These are phyloP conservation scores for Indicator maculatus DNA, from an alignment of 2,113 vertebrate genomes.

Conservation along the genomic window DNA sequence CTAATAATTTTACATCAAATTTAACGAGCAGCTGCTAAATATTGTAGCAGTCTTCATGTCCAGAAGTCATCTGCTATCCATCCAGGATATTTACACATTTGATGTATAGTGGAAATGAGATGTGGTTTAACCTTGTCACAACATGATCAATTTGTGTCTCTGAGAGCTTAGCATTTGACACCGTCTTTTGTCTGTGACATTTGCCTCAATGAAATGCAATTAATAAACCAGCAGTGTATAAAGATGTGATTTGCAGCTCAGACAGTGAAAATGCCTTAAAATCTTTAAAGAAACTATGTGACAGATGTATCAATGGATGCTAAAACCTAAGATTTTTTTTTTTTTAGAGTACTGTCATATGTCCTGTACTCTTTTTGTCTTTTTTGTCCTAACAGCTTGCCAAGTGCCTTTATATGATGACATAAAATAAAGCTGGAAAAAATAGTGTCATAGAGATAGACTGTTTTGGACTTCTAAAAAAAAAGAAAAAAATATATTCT, in stretches of 20 bases:
- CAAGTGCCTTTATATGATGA: background rate
- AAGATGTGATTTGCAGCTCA: conserved; percentile 13
- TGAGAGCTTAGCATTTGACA: background rate
- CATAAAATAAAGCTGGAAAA: background rate
- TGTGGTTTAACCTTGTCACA: conserved; percentile 3
- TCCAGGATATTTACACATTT: background rate
- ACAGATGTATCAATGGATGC: background rate
- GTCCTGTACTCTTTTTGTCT: background rate
- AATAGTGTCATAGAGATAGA: background rate
- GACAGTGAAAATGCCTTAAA: conserved; percentile 3
- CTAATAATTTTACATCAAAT: conserved; percentile 12
- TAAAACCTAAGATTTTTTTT: background rate
- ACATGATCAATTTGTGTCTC: background rate
- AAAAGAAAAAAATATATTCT: too few species aligned
- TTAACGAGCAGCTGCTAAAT: conserved; percentile 34
- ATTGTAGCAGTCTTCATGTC: conserved; percentile 13
- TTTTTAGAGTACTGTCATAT: background rate
- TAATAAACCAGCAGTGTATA: conserved; percentile 25
- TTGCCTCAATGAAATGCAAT: conserved; percentile 19
- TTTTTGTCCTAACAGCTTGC: background rate
- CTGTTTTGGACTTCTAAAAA: background rate
- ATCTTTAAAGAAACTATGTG: background rate
- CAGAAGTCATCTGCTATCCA: conserved; percentile 12
- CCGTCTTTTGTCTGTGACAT: background rate
- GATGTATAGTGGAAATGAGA: conserved; percentile 1